A percentile compares a stretch with the other conserved stretches of the same genome.
These are phyloP conservation scores for Steinernema feltiae DNA, from an alignment of 1,140 invertebrate species.

Conservation along the genomic window DNA sequence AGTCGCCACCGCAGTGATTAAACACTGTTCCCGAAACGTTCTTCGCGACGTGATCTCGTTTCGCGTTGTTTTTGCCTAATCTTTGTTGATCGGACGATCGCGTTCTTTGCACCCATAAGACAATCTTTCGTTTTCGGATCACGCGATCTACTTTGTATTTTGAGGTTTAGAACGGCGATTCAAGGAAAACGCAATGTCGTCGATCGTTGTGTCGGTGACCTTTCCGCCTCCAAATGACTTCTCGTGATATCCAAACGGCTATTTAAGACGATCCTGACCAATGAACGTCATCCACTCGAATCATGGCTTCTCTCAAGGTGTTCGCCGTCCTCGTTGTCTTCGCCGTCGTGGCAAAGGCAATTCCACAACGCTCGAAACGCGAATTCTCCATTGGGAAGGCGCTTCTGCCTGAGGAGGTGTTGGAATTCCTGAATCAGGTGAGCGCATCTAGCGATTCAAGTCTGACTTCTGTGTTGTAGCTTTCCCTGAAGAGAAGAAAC, in stretches of 20 bases:
- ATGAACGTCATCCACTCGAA: not conserved
- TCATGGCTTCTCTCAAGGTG: not conserved
- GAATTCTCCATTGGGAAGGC: not conserved
- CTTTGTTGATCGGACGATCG: no score
- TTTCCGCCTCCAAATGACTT: not conserved
- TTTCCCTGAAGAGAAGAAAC: not conserved
- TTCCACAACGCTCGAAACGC: not conserved
- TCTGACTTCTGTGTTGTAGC: not conserved
- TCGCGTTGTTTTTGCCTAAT: no score
- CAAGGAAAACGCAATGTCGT: not conserved
- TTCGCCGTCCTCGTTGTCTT: not conserved
- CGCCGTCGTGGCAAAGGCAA: not conserved
- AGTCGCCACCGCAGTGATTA: no score
- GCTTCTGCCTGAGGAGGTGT: not conserved
- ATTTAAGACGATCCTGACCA: not conserved
- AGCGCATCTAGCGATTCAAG: no score
- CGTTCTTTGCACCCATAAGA: no score
- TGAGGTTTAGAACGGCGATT: not conserved
- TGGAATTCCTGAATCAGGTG: not conserved
- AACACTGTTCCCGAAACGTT: no score
- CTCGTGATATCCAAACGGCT: not conserved
- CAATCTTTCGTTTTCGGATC: no score
- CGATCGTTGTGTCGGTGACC: not conserved
- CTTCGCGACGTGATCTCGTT: no score
- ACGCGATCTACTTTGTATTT: not conserved